Percentiles rank a stretch among this genome's conserved stretches.
Conservation (phyloP, 2,113 vertebrate genomes). For the Oreochromis tanganicae region DNA sequence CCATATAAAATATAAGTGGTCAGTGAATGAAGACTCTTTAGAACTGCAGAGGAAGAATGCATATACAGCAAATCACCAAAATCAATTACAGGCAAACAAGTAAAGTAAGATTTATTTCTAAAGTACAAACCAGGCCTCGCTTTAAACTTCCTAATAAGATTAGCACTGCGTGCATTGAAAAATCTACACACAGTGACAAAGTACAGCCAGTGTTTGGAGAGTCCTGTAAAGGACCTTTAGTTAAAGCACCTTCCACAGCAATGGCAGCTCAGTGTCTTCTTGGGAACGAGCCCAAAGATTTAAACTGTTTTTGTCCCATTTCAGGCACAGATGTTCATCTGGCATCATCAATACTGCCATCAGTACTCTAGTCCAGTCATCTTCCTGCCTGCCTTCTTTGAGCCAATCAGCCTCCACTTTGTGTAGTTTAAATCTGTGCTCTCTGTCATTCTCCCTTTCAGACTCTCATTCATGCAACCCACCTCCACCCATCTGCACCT, state of each 20-base stretch:
- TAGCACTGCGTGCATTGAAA: background rate
- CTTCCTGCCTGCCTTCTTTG: background rate
- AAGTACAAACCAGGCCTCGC: background rate
- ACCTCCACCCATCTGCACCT: background rate
- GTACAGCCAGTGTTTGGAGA: background rate
- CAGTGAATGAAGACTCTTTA: background rate
- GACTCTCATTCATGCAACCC: background rate
- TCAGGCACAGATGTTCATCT: background rate
- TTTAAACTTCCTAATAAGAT: background rate
- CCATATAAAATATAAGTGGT: background rate
- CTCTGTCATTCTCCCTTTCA: background rate
- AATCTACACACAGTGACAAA: background rate
- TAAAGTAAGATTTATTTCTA: background rate
- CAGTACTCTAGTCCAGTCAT: background rate
- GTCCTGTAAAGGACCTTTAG: background rate
- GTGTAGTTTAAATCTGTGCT: background rate
- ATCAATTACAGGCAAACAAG: background rate
- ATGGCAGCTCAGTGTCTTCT: background rate
- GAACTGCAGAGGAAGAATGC: background rate
- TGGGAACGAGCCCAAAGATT: background rate
- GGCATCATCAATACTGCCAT: background rate
- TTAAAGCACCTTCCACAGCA: background rate
- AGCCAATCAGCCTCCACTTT: background rate
- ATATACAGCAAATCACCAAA: background rate
- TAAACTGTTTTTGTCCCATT: background rate